Evolutionary conservation across 1,140 invertebrate genomes (phyloP).

Genomic region (Dendrolimus punctatus): DNA sequence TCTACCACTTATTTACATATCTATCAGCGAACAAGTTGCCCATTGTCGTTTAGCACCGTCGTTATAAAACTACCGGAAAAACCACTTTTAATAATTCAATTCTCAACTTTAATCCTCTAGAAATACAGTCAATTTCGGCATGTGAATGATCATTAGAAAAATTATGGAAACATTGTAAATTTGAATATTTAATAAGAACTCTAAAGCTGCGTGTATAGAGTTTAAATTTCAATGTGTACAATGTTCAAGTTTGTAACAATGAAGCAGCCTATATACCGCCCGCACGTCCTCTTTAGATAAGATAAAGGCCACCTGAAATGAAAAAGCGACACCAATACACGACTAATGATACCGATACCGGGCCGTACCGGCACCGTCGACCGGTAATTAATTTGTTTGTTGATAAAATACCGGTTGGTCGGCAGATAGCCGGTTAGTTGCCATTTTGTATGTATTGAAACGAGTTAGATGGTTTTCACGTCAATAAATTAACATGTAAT

Average conservation of each 20-base stretch:
- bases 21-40: constrained; percentile 60
- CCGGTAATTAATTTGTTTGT: constrained; percentile 55
- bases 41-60: constrained; percentile 51
- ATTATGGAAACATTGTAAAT: constrained; percentile 31
- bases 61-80: constrained; percentile 63
- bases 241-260: constrained; percentile 37
- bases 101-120: constrained; percentile 17
- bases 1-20: constrained; percentile 63
- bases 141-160: constrained; percentile 26
- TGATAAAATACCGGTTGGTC: constrained; percentile 32
- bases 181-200: constrained; percentile 12
- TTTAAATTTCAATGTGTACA: constrained; percentile 14
- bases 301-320: constrained; percentile 64
- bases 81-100: constrained; percentile 18
- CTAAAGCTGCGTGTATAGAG: constrained; percentile 8
- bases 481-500: not conserved
- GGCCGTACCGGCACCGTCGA: constrained; percentile 20
- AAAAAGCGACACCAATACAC: constrained; percentile 60
- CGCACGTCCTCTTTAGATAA: constrained; percentile 71
- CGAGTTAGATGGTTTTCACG: not conserved
- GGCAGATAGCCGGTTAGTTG: constrained; percentile 13
- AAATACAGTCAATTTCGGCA: constrained; percentile 14
- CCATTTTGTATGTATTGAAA: constrained; percentile 4
- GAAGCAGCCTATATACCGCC: constrained; percentile 55
- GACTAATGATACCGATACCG: constrained; percentile 54